phyloP scores from a whole-genome alignment of 2,888 invertebrate genomes.

The Heteromyza rotundicornis region DNA sequence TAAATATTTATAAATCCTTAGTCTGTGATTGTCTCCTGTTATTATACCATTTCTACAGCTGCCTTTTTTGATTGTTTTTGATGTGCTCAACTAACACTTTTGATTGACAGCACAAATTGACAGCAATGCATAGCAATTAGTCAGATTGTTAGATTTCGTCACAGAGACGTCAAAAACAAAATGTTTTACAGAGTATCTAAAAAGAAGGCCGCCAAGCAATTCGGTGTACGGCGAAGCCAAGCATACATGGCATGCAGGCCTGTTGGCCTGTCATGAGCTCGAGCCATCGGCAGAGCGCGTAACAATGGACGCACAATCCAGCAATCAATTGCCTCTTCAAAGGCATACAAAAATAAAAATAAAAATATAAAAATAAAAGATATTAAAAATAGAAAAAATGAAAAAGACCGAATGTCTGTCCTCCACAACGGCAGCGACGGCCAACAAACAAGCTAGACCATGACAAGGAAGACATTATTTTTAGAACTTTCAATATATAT shows the following conservation, averaged over 20 bases:
- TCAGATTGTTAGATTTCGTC: slow-evolving; percentile 4
- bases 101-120: background rate
- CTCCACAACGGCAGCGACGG: too few species aligned
- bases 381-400: too few species aligned
- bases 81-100: too few species aligned
- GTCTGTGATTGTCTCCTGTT: too few species aligned
- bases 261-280: background rate
- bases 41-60: too few species aligned
- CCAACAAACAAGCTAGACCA: background rate
- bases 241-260: too few species aligned
- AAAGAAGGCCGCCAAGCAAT: background rate
- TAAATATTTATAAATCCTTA: too few species aligned
- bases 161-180: background rate
- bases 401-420: too few species aligned
- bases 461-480: background rate
- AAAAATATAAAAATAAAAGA: too few species aligned
- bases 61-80: too few species aligned
- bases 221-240: background rate
- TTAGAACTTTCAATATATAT: background rate
- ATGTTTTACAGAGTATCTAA: background rate
- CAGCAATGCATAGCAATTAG: slow-evolving; percentile 3
- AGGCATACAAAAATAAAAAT: too few species aligned
- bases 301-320: background rate
- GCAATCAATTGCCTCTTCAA: background rate
- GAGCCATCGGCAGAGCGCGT: background rate